A percentile compares a stretch with the other conserved stretches of the same genome.
Evolutionary conservation across 2,797 vertebrate genomes (phyloP).

Genomic region (Cyprinodon diabolis): DNA sequence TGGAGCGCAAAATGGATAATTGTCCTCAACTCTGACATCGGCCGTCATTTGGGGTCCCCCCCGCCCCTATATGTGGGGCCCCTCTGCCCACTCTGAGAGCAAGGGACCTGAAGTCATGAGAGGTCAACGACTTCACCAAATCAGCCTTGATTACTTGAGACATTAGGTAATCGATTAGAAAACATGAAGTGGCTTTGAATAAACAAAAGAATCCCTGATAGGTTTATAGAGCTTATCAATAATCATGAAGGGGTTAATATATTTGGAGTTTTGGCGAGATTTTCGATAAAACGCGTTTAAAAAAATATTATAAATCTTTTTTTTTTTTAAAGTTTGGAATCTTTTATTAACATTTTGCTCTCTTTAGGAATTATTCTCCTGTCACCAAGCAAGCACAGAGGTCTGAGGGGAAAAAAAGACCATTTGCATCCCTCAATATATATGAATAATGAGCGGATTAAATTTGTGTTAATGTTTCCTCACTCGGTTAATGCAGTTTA

Average conservation of each 20-base stretch:
- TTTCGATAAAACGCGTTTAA: background rate
- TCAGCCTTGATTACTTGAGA: conserved; percentile 78
- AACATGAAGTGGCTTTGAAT: conserved; percentile 77
- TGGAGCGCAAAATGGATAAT: conserved; percentile 84
- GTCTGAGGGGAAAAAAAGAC: conserved; percentile 22
- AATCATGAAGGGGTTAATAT: conserved; percentile 19
- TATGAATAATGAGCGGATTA: conserved; percentile 57
- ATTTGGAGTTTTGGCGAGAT: background rate
- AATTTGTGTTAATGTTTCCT: conserved; percentile 75
- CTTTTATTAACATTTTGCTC: background rate
- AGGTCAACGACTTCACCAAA: conserved; percentile 80
- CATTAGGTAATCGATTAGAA: conserved; percentile 82
- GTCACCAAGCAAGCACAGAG: conserved; percentile 37
- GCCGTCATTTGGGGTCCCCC: conserved; percentile 63
- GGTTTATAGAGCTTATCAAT: conserved; percentile 34
- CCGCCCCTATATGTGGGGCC: conserved; percentile 43
- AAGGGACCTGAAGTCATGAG: conserved; percentile 67
- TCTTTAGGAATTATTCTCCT: background rate
- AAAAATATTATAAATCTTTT: background rate
- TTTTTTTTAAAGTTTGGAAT: background rate
- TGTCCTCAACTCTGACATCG: conserved; percentile 78
- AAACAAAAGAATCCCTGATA: conserved; percentile 62
- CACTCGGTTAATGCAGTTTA: conserved; percentile 84
- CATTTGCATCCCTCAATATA: conserved; percentile 36
- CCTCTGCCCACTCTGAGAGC: conserved; percentile 55